Conservation (phyloP, 2,113 vertebrate species). For the Coptodon bakossiorum region DNA sequence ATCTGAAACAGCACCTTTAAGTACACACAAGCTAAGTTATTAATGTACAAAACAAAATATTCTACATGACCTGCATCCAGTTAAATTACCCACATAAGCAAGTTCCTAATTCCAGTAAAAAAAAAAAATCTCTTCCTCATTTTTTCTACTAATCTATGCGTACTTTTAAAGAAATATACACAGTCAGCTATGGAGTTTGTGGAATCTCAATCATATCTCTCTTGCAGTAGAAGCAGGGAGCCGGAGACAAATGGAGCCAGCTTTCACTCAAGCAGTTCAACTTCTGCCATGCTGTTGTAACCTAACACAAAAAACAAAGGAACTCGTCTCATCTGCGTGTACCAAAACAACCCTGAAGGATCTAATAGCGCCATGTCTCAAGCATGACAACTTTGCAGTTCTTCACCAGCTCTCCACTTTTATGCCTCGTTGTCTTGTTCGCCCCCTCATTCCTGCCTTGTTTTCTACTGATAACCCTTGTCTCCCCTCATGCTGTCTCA, state of each 20-base stretch:
- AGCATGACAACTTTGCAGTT: slow-evolving; percentile 43
- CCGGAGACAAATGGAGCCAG: slow-evolving; percentile 20
- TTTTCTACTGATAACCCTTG: slow-evolving; percentile 45
- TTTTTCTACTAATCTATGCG: background rate
- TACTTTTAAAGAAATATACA: background rate
- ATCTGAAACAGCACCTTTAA: background rate
- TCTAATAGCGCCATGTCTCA: slow-evolving; percentile 31
- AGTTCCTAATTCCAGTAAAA: background rate
- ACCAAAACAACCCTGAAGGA: slow-evolving; percentile 55
- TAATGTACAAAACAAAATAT: background rate
- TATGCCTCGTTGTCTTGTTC: slow-evolving; percentile 26
- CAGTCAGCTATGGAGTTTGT: background rate
- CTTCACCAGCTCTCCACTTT: background rate
- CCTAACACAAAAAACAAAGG: slow-evolving; percentile 36
- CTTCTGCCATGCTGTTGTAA: slow-evolving; percentile 36
- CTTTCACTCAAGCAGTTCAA: slow-evolving; percentile 17
- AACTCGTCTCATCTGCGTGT: slow-evolving; percentile 29
- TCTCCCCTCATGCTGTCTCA: slow-evolving; percentile 30
- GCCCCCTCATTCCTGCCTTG: background rate
- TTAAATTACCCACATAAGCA: background rate
- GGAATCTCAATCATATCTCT: background rate
- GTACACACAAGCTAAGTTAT: background rate
- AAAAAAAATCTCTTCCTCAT: background rate
- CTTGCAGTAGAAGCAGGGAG: background rate
- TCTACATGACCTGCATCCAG: background rate